These are phyloP conservation scores for Glyptemys insculpta DNA, from an alignment of 2,797 vertebrate species.

Conservation along the genomic window DNA sequence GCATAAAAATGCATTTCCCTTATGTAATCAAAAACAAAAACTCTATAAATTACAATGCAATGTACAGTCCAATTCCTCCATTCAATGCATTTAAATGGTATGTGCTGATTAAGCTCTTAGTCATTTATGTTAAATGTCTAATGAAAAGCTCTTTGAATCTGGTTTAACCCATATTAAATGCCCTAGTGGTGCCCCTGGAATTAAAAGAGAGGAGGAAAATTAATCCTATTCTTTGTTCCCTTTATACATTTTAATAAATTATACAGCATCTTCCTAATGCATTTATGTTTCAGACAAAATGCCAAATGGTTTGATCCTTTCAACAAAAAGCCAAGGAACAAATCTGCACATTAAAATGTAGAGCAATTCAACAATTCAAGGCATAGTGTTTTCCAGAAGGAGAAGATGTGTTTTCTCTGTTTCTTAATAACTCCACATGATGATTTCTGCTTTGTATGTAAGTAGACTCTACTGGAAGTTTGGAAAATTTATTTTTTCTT, in stretches of 20 bases:
- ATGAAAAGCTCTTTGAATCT: conserved; percentile 78
- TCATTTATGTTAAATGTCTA: conserved; percentile 77
- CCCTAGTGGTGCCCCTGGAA: conserved; percentile 64
- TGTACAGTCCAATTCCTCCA: conserved; percentile 75
- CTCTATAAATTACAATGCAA: conserved; percentile 78
- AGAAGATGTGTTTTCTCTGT: conserved; percentile 47
- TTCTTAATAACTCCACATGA: conserved; percentile 55
- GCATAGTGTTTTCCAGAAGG: conserved; percentile 39
- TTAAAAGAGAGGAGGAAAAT: conserved; percentile 70
- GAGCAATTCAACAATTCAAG: conserved; percentile 60
- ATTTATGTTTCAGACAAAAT: conserved; percentile 72
- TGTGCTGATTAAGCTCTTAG: conserved; percentile 77
- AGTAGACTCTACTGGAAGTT: conserved; percentile 26
- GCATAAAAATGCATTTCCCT: conserved; percentile 79
- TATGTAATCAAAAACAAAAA: conserved; percentile 81
- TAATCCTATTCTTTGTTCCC: conserved; percentile 74
- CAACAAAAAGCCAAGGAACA: conserved; percentile 59
- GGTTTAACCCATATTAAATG: conserved; percentile 76
- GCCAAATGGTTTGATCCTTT: conserved; percentile 74
- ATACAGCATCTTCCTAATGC: conserved; percentile 65
- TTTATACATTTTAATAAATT: conserved; percentile 79
- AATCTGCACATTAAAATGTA: conserved; percentile 76
- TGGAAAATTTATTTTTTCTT: neutral
- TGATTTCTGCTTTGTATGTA: conserved; percentile 53
- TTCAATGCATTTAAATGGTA: conserved; percentile 76